A percentile compares a stretch with the other conserved stretches of the same genome.
phyloP scores from a whole-genome alignment of 2,113 vertebrate species.

The Sylvia atricapilla region DNA sequence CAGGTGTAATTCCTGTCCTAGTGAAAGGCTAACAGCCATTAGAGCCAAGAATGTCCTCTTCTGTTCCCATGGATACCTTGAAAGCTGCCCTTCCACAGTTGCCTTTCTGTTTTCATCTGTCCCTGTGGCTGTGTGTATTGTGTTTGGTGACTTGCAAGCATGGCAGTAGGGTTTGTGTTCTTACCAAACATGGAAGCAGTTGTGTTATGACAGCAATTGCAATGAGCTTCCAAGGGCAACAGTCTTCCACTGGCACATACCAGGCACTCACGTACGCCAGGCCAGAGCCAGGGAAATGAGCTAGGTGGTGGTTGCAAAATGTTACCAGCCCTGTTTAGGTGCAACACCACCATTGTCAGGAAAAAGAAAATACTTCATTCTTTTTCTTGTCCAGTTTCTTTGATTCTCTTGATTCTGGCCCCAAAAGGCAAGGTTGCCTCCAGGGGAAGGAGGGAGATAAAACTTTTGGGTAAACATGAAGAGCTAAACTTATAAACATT shows the following conservation, averaged over 20 bases:
- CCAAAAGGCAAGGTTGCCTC: background rate
- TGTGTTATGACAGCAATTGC: background rate
- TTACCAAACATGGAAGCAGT: background rate
- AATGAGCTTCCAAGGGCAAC: background rate
- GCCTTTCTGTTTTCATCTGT: background rate
- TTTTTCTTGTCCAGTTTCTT: background rate
- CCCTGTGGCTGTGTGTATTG: background rate
- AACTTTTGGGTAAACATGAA: background rate
- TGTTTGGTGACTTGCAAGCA: background rate
- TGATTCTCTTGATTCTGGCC: background rate
- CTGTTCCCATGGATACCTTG: background rate
- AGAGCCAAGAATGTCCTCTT: background rate
- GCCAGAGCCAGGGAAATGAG: background rate
- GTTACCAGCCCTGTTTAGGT: background rate
- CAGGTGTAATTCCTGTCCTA: background rate
- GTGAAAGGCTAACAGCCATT: background rate
- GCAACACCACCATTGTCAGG: rapidly evolving
- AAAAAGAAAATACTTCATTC: background rate
- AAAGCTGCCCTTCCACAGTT: background rate
- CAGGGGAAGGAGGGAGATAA: background rate
- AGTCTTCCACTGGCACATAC: background rate
- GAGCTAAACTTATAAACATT: background rate
- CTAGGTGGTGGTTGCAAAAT: background rate
- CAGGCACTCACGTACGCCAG: rapidly evolving
- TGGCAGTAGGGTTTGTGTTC: background rate